Evolutionary conservation across 2,113 vertebrate species (phyloP).

Genomic region (Conger conger): DNA sequence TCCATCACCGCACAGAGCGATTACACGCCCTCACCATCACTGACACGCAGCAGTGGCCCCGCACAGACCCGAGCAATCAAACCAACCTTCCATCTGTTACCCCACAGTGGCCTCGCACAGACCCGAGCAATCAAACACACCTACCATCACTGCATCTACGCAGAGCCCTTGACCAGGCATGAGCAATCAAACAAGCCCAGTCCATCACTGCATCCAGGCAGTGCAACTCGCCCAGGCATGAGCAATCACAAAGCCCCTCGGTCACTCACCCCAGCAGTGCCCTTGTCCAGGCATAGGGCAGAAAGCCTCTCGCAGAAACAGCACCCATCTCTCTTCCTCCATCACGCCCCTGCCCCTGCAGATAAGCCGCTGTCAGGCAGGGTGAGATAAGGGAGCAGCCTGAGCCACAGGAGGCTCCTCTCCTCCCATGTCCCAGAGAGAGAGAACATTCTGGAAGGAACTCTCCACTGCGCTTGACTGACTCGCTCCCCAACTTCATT

Average conservation of each 20-base stretch:
- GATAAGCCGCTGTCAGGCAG: background rate
- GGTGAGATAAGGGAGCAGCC: background rate
- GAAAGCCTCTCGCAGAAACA: background rate
- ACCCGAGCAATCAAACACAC: background rate
- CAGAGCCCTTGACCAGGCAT: background rate
- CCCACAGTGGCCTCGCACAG: background rate
- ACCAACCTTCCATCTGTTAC: too few species aligned
- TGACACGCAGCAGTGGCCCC: background rate
- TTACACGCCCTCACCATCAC: background rate
- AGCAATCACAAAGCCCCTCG: too few species aligned
- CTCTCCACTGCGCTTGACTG: background rate
- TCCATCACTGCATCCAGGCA: background rate
- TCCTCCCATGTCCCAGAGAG: background rate
- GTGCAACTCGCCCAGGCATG: background rate
- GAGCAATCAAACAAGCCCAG: background rate
- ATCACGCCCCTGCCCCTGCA: background rate
- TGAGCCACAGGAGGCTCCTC: background rate
- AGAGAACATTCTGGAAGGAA: background rate
- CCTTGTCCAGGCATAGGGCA: background rate
- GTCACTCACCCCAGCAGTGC: too few species aligned
- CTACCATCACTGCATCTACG: background rate
- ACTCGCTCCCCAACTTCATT: background rate
- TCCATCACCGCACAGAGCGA: background rate
- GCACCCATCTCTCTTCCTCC: background rate
- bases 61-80: conserved; percentile 11